Conservation (phyloP, 2,888 invertebrate species). For the Hirudinaria manillensis region DNA sequence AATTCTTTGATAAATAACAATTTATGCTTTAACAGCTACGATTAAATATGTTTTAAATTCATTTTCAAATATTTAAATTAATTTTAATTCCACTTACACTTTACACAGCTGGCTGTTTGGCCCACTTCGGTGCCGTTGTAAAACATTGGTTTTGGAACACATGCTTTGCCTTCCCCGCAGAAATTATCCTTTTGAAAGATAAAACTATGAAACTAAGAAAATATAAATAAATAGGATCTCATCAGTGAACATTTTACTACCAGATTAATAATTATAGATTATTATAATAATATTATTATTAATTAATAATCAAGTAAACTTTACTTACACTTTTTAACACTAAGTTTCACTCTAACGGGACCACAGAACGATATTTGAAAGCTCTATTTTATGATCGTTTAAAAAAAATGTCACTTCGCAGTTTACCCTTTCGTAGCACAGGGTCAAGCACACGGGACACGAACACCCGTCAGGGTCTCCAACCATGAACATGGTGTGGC, state of each 20-base stretch:
- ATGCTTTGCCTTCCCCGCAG: not conserved
- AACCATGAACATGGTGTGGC: not conserved
- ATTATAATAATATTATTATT: no score
- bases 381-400: no score
- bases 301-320: no score
- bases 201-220: not conserved
- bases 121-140: not conserved
- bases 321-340: no score
- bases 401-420: not conserved
- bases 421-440: conserved; percentile 4
- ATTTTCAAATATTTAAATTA: not conserved
- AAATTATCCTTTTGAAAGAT: not conserved
- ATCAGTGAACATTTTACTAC: not conserved
- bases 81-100: not conserved
- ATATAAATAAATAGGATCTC: not conserved
- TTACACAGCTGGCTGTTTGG: not conserved
- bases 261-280: no score
- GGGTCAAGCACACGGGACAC: not conserved
- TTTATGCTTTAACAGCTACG: not conserved
- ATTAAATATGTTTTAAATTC: not conserved
- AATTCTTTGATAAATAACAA: not conserved
- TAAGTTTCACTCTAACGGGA: no score
- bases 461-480: not conserved
- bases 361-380: no score
- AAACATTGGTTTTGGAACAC: not conserved